phyloP scores from a whole-genome alignment of 2,888 invertebrate species.

The Eupithecia pulchellata region DNA sequence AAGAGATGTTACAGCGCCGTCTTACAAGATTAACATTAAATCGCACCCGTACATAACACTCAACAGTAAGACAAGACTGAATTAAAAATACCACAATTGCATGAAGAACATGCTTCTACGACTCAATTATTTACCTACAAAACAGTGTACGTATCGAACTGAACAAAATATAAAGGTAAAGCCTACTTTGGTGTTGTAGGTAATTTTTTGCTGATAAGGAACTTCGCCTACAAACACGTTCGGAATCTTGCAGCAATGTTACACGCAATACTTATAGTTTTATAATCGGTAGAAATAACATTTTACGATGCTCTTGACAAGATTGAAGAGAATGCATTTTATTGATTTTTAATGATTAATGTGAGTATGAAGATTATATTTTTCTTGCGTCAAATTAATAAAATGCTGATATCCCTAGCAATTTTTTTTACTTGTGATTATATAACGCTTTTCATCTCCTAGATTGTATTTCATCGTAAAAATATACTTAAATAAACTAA shows the following conservation, averaged over 20 bases:
- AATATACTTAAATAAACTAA: neutral
- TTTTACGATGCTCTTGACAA: neutral
- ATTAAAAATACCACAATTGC: neutral
- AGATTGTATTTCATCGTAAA: neutral
- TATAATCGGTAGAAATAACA: slow-evolving; percentile 17
- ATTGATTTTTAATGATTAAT: slow-evolving; percentile 3
- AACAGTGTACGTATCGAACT: neutral
- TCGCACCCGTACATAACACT: neutral
- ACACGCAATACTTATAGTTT: slow-evolving; percentile 5
- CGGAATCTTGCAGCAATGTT: slow-evolving; percentile 10
- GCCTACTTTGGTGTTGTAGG: slow-evolving; percentile 3
- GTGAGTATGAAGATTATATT: no score
- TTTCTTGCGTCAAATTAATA: no score
- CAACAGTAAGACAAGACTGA: neutral
- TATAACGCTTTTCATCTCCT: no score
- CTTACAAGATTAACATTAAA: neutral
- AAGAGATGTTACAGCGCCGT: neutral
- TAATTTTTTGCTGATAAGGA: slow-evolving; percentile 19
- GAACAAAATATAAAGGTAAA: slow-evolving; percentile 1
- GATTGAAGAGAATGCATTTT: neutral
- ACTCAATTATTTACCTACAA: neutral
- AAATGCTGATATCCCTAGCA: no score
- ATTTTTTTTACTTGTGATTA: no score
- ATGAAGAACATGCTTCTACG: slow-evolving; percentile 1
- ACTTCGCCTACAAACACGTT: slow-evolving; percentile 16